Evolutionary conservation across 2,888 invertebrate genomes (phyloP).

Genomic region (Cantharis rustica): DNA sequence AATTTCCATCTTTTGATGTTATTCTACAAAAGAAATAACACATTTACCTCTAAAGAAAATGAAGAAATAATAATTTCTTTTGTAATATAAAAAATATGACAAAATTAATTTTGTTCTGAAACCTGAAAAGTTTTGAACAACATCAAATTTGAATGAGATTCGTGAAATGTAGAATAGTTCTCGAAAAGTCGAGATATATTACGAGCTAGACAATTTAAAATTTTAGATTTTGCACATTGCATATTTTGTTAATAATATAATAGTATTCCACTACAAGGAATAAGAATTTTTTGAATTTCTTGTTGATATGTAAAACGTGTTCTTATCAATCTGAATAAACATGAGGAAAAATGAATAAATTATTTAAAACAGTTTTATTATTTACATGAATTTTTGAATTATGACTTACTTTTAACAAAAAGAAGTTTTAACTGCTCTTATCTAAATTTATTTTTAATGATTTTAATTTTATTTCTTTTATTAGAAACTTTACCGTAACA

Average conservation of each 20-base stretch:
- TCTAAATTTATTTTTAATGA: neutral
- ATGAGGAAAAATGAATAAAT: neutral
- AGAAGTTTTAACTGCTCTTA: neutral
- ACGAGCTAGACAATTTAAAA: no score
- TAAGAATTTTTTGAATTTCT: neutral
- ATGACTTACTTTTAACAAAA: neutral
- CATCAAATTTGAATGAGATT: no score
- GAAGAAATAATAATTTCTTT: no score
- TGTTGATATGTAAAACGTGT: neutral
- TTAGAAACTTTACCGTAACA: neutral
- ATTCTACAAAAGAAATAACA: no score
- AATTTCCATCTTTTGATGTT: no score
- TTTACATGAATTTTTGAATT: neutral
- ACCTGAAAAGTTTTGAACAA: no score
- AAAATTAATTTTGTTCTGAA: no score
- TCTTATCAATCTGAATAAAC: neutral
- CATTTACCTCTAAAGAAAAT: no score
- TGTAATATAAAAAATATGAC: no score
- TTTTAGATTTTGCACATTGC: neutral
- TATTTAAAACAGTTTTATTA: neutral
- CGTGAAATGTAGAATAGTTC: no score
- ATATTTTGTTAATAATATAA: neutral
- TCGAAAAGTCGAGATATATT: no score
- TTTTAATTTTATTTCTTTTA: neutral
- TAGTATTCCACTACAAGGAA: neutral